A percentile compares a stretch with the other conserved stretches of the same genome.
phyloP scores from a whole-genome alignment of 2,888 invertebrate genomes.

The Cataglyphis altisquamis region DNA sequence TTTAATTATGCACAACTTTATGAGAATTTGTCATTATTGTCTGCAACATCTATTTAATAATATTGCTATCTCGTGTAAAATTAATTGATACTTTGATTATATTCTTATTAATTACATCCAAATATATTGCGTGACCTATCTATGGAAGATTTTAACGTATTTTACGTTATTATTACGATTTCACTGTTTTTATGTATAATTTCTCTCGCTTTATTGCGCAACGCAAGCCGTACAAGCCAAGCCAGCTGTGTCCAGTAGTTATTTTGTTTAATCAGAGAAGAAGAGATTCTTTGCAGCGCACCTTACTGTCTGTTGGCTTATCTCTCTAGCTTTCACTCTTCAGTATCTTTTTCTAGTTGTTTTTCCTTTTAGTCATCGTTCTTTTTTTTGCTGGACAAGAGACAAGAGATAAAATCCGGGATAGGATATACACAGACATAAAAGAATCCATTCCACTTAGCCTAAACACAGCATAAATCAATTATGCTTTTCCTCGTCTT shows the following conservation, averaged over 20 bases:
- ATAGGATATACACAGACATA: slow-evolving; percentile 44
- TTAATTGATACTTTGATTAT: slow-evolving; percentile 27
- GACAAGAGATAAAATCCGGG: slow-evolving; percentile 8
- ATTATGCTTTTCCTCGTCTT: slow-evolving; percentile 57
- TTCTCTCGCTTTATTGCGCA: slow-evolving; percentile 26
- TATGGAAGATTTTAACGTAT: slow-evolving; percentile 22
- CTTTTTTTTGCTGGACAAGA: slow-evolving; percentile 31
- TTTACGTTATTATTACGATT: not conserved
- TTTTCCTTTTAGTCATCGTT: slow-evolving; percentile 1
- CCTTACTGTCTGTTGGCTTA: slow-evolving; percentile 73
- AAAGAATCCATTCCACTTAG: slow-evolving; percentile 61
- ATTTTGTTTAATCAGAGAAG: slow-evolving; percentile 76
- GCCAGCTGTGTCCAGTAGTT: slow-evolving; percentile 68
- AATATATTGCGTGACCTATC: not conserved
- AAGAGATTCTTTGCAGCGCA: slow-evolving; percentile 47
- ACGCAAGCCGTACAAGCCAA: slow-evolving; percentile 43
- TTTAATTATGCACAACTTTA: not conserved
- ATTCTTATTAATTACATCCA: slow-evolving; percentile 28
- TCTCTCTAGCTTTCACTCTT: slow-evolving; percentile 67
- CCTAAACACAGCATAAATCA: slow-evolving; percentile 70
- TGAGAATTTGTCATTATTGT: not conserved
- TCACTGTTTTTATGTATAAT: slow-evolving; percentile 2
- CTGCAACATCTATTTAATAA: not conserved
- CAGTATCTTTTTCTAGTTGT: slow-evolving; percentile 41
- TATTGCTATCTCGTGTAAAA: not conserved